Evolutionary conservation across 37 sponge, comb jelly and placozoan genomes (phyloP), one percentile per base, ranked within the genome.

Genomic region (Chondrilla cf. caribensis): DNA sequence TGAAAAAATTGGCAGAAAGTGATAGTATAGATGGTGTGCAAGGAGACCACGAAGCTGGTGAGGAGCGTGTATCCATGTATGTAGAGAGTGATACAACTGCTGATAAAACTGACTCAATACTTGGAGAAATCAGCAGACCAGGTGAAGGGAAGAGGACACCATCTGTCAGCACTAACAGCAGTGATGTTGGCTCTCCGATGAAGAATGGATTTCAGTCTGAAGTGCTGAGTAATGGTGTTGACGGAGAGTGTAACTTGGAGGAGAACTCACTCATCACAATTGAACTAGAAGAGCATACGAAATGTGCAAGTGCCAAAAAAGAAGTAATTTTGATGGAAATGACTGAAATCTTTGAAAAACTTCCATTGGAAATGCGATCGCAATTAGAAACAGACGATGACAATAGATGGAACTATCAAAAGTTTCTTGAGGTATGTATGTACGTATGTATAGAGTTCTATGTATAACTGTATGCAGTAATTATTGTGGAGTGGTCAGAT

Each of bases 371-470:
- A 33, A 43, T 79, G 79, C 58, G 54, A 58, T 44, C 44, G 0
- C 38, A 36, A 32, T 17, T 73, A 43, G 15, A 39, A 3, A 22
- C 44, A 25, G 76, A 73, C 1, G 76, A 73, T 1, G 41, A 25
- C 2, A 15, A 40, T 38, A 43, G 24, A 73, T 73, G 76, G 76
- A 73, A 73, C 40, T 73, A 43, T 40, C 38, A 39, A 40, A 73
- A 73, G 43, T 73, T 73, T 39, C 36, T 73, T 73, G 76, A 73
- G 41, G 76, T 73, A 25, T 36, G 64, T 7, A 29, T 6, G 51
- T 47, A 47, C 11, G 51, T 47, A 47, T 11, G 11, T 11, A 47
- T 6, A 47, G 11, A 14, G 11, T 47, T 47, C 9, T 47, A 11
- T 47, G 51, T 47, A 47, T 47, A 47, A 47, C 51, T 47, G 51